Conservation (phyloP, 2,797 vertebrate species). For the Acanthurus leucopareius region DNA sequence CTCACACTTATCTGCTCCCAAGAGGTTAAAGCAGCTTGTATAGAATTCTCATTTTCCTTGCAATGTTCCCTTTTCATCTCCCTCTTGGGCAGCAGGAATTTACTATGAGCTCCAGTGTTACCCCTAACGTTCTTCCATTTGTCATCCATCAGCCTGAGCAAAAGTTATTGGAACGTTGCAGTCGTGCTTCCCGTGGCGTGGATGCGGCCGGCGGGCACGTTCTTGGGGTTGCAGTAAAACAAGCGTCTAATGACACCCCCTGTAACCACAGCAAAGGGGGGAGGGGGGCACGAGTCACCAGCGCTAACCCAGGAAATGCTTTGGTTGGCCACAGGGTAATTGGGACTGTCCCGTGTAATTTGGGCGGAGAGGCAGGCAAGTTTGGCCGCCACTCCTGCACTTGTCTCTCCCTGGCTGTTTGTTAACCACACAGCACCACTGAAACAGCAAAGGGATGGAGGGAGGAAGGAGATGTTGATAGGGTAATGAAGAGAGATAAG, state of each 20-base stretch:
- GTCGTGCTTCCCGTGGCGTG: slow-evolving; percentile 77
- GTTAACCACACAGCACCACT: slow-evolving; percentile 80
- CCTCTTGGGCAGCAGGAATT: slow-evolving; percentile 69
- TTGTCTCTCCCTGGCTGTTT: slow-evolving; percentile 87
- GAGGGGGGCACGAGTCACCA: slow-evolving; percentile 77
- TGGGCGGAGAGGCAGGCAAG: slow-evolving; percentile 82
- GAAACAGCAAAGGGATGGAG: slow-evolving; percentile 62
- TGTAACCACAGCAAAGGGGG: slow-evolving; percentile 83
- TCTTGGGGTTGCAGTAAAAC: slow-evolving; percentile 87
- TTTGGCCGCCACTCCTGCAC: slow-evolving; percentile 83
- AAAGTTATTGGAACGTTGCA: slow-evolving; percentile 78
- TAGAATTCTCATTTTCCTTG: slow-evolving; percentile 65
- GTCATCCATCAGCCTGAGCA: slow-evolving; percentile 70
- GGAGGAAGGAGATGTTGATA: slow-evolving; percentile 32
- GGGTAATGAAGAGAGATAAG: slow-evolving; percentile 44
- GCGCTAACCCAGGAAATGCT: slow-evolving; percentile 89
- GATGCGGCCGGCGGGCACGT: slow-evolving; percentile 84
- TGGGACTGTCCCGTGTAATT: slow-evolving; percentile 90
- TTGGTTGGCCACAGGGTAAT: slow-evolving; percentile 90
- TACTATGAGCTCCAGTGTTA: slow-evolving; percentile 65
- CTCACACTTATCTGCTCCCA: slow-evolving; percentile 56
- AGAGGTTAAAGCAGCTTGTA: slow-evolving; percentile 58
- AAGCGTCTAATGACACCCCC: slow-evolving; percentile 87
- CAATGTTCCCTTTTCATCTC: slow-evolving; percentile 67
- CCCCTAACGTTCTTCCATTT: slow-evolving; percentile 67